Evolutionary conservation across 2,888 invertebrate species (phyloP).

Genomic region (Gortyna flavago): DNA sequence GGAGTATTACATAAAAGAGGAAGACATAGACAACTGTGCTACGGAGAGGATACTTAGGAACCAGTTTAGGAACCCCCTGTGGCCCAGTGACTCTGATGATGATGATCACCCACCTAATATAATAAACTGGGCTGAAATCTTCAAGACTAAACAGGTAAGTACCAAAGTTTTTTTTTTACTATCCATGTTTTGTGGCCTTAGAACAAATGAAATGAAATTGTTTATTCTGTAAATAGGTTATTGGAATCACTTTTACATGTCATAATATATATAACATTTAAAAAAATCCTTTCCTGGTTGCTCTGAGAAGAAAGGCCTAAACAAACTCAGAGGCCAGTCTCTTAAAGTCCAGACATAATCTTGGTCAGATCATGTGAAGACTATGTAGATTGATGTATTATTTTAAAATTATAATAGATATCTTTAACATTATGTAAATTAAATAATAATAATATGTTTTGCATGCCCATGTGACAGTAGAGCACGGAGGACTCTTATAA

Average conservation of each 20-base stretch:
- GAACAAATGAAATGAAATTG: neutral
- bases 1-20: slow-evolving; percentile 72
- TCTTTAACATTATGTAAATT: too few relatives aligned
- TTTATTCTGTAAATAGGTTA: neutral
- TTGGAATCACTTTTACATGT: neutral
- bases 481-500: too few relatives aligned
- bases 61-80: slow-evolving; percentile 77
- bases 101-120: slow-evolving; percentile 66
- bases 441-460: too few relatives aligned
- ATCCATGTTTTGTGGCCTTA: neutral
- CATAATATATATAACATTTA: neutral
- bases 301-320: neutral
- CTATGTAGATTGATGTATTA: too few relatives aligned
- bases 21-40: slow-evolving; percentile 78
- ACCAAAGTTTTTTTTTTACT: neutral
- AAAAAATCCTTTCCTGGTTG: neutral
- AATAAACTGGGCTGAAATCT: slow-evolving; percentile 81
- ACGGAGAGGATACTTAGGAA: slow-evolving; percentile 80
- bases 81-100: slow-evolving; percentile 80
- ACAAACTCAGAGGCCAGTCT: neutral
- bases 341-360: too few relatives aligned
- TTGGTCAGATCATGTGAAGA: too few relatives aligned
- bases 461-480: too few relatives aligned
- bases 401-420: too few relatives aligned
- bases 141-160: slow-evolving; percentile 57